Conservation (phyloP, 2,113 vertebrate species). For the Pholis gunnellus region DNA sequence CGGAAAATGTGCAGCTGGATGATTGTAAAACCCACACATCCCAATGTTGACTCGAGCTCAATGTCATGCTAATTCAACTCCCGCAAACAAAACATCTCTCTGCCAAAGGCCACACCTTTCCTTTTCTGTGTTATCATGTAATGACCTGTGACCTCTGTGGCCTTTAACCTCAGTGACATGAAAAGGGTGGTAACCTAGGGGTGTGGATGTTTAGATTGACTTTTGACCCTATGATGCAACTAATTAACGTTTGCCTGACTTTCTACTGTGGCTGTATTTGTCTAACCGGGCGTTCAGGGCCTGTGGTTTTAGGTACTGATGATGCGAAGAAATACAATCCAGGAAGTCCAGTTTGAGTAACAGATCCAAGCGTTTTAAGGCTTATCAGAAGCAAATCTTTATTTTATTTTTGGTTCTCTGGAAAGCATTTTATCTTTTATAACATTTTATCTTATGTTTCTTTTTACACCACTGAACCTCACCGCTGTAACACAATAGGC, state of each 20-base stretch:
- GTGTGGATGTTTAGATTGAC: conserved; percentile 55
- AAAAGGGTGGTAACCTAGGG: conserved; percentile 9
- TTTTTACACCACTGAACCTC: not conserved
- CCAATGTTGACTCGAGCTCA: not conserved
- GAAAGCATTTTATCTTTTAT: not conserved
- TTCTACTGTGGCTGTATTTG: conserved; percentile 34
- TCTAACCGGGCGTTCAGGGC: conserved; percentile 12
- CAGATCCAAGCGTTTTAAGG: not conserved
- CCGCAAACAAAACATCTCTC: conserved; percentile 29
- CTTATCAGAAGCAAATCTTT: conserved; percentile 20
- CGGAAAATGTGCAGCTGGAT: not conserved
- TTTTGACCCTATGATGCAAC: conserved; percentile 41
- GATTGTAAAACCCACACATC: not conserved
- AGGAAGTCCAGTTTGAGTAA: conserved; percentile 25
- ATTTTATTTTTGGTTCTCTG: conserved; percentile 6
- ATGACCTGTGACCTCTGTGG: conserved; percentile 37
- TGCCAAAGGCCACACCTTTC: conserved; percentile 4
- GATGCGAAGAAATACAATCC: conserved; percentile 15
- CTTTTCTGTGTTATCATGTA: conserved; percentile 26
- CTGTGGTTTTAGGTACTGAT: conserved; percentile 2
- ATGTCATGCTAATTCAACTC: conserved; percentile 4
- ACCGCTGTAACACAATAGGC: not conserved
- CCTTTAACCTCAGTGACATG: conserved; percentile 35
- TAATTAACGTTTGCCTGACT: not conserved
- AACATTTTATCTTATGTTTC: not conserved